These are phyloP conservation scores for Chaenogobius annularis DNA, from an alignment of 2,113 vertebrate species.

Conservation along the genomic window DNA sequence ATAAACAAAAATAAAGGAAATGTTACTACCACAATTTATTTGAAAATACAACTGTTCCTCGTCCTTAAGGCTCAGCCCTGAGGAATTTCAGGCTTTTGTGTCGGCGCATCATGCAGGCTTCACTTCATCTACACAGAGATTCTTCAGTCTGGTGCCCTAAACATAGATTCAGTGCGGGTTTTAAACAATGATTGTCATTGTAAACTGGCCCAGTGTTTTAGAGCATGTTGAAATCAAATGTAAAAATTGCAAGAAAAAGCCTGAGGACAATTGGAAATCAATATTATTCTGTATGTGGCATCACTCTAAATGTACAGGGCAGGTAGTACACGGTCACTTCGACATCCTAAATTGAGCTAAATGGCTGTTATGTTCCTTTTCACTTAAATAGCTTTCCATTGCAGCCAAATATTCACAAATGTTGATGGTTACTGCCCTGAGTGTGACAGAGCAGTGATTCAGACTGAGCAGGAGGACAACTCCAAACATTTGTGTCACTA, in stretches of 20 bases:
- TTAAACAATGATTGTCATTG: neutral
- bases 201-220: too few relatives aligned
- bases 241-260: too few relatives aligned
- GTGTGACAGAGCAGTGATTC: constrained; percentile 30
- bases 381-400: neutral
- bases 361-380: neutral
- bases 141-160: neutral
- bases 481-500: constrained; percentile 49
- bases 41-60: neutral
- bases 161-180: neutral
- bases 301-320: neutral
- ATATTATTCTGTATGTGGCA: neutral
- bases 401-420: neutral
- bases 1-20: neutral
- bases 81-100: neutral
- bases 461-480: neutral
- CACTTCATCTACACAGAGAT: neutral
- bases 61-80: neutral
- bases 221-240: neutral
- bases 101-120: neutral
- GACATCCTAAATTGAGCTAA: neutral
- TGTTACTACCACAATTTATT: neutral
- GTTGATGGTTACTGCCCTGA: neutral
- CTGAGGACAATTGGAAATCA: neutral
- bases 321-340: neutral